phyloP scores from a whole-genome alignment of 1,140 invertebrate species.

The Mizuhopecten yessoensis region DNA sequence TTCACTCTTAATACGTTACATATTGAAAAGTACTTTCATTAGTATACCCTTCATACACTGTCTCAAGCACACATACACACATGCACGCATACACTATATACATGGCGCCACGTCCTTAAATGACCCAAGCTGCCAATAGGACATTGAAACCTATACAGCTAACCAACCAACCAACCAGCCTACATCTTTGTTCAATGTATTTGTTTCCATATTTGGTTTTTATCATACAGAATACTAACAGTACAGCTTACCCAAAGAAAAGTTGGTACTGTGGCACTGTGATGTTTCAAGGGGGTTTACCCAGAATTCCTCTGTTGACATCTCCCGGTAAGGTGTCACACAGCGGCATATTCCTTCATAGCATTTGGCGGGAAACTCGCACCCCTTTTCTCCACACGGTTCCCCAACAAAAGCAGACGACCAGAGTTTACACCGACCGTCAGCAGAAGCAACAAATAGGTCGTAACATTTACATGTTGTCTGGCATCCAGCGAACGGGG shows the following conservation, averaged over 20 bases:
- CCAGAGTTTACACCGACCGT: slow-evolving; percentile 60
- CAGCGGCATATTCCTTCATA: slow-evolving; percentile 50
- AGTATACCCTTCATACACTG: too few relatives aligned
- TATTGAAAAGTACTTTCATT: too few relatives aligned
- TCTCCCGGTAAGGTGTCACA: slow-evolving; percentile 36
- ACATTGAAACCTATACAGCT: too few relatives aligned
- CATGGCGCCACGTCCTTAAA: too few relatives aligned
- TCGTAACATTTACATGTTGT: slow-evolving; percentile 49
- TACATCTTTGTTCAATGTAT: too few relatives aligned
- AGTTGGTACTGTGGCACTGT: slow-evolving; percentile 40
- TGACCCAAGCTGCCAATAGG: too few relatives aligned
- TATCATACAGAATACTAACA: too few relatives aligned
- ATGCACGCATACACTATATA: too few relatives aligned
- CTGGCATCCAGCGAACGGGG: slow-evolving; percentile 54
- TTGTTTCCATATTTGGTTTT: too few relatives aligned
- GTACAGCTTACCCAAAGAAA: slow-evolving; percentile 47
- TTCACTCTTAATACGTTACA: too few relatives aligned
- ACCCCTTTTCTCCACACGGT: slow-evolving; percentile 40
- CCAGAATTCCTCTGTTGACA: slow-evolving; percentile 59
- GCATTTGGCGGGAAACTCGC: slow-evolving; percentile 49
- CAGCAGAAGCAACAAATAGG: slow-evolving; percentile 47
- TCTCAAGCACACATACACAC: too few relatives aligned
- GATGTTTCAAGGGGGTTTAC: slow-evolving; percentile 46
- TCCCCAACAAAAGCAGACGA: slow-evolving; percentile 50
- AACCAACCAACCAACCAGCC: too few relatives aligned